Evolutionary conservation across 1,140 invertebrate genomes (phyloP).

Genomic region (Sminthurides bifidus): DNA sequence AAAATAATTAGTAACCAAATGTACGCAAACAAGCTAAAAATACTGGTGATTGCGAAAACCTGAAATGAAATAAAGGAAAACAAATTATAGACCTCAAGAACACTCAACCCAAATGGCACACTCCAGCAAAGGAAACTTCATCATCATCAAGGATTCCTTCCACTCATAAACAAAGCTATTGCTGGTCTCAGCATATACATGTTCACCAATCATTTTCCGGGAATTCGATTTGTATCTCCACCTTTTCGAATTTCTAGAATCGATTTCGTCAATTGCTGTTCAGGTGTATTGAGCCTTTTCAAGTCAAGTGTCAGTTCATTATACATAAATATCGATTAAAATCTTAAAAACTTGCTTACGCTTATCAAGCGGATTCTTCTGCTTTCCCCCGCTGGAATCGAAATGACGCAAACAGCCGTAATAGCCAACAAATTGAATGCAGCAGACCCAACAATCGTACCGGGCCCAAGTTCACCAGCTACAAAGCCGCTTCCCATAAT

Average conservation of each 20-base stretch:
- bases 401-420: conserved; percentile 46
- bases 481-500: conserved; percentile 44
- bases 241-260: conserved; percentile 1
- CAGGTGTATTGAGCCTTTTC: too few relatives aligned
- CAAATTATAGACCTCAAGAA: neutral
- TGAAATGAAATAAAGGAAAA: conserved; percentile 26
- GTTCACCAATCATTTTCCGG: too few relatives aligned
- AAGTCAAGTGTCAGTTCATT: too few relatives aligned
- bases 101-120: neutral
- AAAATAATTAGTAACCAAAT: conserved; percentile 52
- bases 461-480: conserved; percentile 47
- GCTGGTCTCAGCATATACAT: too few relatives aligned
- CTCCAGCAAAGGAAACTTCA: conserved; percentile 1
- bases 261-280: too few relatives aligned
- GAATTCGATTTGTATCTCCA: too few relatives aligned
- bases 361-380: conserved; percentile 43
- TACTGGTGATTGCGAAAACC: conserved; percentile 47
- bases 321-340: too few relatives aligned
- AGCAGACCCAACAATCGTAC: conserved; percentile 54
- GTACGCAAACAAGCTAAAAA: conserved; percentile 51
- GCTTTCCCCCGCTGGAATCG: conserved; percentile 42
- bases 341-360: conserved; percentile 34
- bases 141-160: too few relatives aligned
- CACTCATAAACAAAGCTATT: too few relatives aligned
- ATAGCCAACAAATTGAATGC: conserved; percentile 52